These are phyloP conservation scores for Andricus curvator DNA, from an alignment of 2,888 invertebrate genomes.

Conservation along the genomic window DNA sequence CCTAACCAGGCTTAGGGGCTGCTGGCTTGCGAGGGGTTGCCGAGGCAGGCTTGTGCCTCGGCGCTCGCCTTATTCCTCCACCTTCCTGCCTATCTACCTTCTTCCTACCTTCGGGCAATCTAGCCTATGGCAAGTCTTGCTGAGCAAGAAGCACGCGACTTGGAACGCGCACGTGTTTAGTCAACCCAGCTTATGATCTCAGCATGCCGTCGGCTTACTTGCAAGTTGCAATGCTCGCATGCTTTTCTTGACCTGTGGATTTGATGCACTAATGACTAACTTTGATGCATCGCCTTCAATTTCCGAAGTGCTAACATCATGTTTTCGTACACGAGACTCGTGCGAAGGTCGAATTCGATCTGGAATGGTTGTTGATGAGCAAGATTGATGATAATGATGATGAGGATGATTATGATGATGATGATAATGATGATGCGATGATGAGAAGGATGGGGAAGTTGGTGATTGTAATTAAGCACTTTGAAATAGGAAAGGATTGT, in stretches of 20 bases:
- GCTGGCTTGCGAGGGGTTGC: conserved; percentile 58
- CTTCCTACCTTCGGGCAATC: not conserved
- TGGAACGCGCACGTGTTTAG: conserved; percentile 19
- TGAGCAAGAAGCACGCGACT: conserved; percentile 44
- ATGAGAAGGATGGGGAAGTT: not conserved
- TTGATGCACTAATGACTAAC: not conserved
- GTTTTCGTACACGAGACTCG: not conserved
- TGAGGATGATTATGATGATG: not conserved
- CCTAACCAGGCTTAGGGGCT: conserved; percentile 73
- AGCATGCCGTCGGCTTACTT: conserved; percentile 32
- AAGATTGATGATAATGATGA: conserved; percentile 35
- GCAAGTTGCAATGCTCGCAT: not conserved
- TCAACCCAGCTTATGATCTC: conserved; percentile 17
- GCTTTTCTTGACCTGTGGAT: not conserved
- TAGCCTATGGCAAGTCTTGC: conserved; percentile 18
- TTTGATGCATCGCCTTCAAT: conserved; percentile 29
- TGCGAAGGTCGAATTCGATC: conserved; percentile 1
- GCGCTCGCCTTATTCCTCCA: conserved; percentile 53
- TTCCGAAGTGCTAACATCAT: not conserved
- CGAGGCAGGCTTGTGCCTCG: conserved; percentile 63
- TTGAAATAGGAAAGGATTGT: not conserved
- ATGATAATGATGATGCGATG: not conserved
- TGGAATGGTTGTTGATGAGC: not conserved
- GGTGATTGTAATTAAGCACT: not conserved
- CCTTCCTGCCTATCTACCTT: conserved; percentile 44